phyloP scores from a whole-genome alignment of 2,888 invertebrate species.

The Diploptera punctata region DNA sequence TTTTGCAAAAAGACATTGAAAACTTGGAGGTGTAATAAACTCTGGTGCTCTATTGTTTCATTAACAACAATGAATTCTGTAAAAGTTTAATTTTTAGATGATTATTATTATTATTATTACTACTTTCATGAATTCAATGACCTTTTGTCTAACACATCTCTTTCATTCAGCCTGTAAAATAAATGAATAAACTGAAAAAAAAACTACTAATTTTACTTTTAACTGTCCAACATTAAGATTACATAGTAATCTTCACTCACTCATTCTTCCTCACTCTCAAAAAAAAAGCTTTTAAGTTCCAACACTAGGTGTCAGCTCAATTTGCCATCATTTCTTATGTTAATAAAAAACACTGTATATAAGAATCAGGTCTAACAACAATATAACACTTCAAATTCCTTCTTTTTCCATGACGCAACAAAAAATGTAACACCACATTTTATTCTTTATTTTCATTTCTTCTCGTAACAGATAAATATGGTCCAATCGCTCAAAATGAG shows the following conservation, averaged over 20 bases:
- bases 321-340: background rate
- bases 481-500: background rate
- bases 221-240: too few relatives aligned
- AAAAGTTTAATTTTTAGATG: background rate
- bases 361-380: constrained; percentile 12
- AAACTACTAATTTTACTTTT: too few relatives aligned
- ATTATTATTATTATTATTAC: background rate
- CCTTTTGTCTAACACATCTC: too few relatives aligned
- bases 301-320: background rate
- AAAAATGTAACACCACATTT: constrained; percentile 13
- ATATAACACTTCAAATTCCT: constrained; percentile 7
- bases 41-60: background rate
- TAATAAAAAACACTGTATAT: constrained; percentile 1
- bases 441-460: background rate
- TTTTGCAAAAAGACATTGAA: background rate
- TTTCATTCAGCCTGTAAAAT: too few relatives aligned
- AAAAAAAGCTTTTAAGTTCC: background rate
- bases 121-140: background rate
- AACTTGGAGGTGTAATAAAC: background rate
- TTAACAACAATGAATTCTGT: background rate
- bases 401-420: constrained; percentile 14
- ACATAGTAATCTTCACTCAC: too few relatives aligned
- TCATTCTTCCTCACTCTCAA: too few relatives aligned
- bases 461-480: constrained; percentile 15
- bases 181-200: too few relatives aligned